These are phyloP conservation scores for Brachionichthys hirsutus DNA, from an alignment of 2,113 vertebrate genomes.

Conservation along the genomic window DNA sequence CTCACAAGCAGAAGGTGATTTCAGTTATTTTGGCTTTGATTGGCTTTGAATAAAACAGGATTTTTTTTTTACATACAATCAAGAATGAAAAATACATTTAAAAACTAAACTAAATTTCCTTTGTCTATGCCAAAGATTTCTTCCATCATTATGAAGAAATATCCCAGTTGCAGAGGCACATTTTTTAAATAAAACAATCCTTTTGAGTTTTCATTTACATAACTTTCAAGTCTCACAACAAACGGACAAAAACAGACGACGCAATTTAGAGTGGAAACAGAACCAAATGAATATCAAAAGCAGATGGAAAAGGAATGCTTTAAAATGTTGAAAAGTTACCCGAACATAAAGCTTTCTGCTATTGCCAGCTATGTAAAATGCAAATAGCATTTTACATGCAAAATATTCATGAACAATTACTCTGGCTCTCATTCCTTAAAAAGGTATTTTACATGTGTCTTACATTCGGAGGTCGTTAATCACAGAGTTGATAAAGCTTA, in stretches of 20 bases:
- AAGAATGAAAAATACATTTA: conserved; percentile 1
- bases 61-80: not conserved
- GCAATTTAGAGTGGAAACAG: conserved; percentile 55
- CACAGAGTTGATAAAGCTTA: not conserved
- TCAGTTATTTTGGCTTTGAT: conserved; percentile 17
- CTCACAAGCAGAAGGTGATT: conserved; percentile 17
- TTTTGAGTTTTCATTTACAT: conserved; percentile 55
- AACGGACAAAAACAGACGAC: conserved; percentile 39
- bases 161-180: conserved; percentile 38
- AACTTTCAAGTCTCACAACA: conserved; percentile 55
- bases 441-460: not conserved
- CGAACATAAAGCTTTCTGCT: too few species aligned
- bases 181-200: conserved; percentile 55
- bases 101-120: conserved; percentile 12
- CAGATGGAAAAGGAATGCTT: conserved; percentile 65
- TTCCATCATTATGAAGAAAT: conserved; percentile 42
- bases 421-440: not conserved
- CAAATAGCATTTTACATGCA: too few species aligned
- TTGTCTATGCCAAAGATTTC: conserved; percentile 34
- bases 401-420: too few species aligned
- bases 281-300: conserved; percentile 57
- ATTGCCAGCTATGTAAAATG: too few species aligned
- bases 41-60: conserved; percentile 26
- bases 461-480: not conserved
- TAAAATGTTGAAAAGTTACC: conserved; percentile 27